Base-by-base conservation (phyloP, 92 coral and sea anemone species). In the Paragorgia papillata region DNA sequence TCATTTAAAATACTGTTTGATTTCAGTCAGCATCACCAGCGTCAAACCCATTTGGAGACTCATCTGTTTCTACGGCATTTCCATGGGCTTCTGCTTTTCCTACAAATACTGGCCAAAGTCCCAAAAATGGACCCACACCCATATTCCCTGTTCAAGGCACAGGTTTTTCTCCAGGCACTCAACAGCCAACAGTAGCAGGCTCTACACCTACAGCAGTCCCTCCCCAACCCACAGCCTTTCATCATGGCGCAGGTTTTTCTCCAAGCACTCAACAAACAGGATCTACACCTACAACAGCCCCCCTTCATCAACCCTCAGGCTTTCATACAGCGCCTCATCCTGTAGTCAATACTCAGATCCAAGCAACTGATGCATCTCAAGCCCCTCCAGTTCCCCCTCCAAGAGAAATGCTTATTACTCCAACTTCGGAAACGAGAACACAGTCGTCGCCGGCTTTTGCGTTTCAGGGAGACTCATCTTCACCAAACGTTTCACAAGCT, bases 1-100 rank as follows among this genome's bases (percentile, higher is more conserved):
- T 65, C 41, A 65, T 27, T 22, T 7, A 27, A 31, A n/a, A n/a
- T n/a, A n/a, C n/a, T n/a, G n/a, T n/a, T n/a, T 13, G 24, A 61
- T 83, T 82, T 21, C 67, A 94, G 98, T 91, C 98, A 30, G 97
- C 98, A 20, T 69, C 86, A 14, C 98, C 98, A 4, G 80, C 85
- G 9, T 60, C 88, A 9, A 84, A 90, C 75, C 80, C 85, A 46
- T 79, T 77, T 58, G 84, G 65, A 0, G 51, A 83, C 22, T 56
- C 79, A 12, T 37, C 85, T 7, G 37, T 85, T n/a, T 83, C 92
- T 9, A 41, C 60, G 13, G 69, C 86, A 3, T 88, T 94, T 19
- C 83, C 97, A 1, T 94, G 98, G 98, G 98, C 98, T 40, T 86
- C 86, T 0, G 44, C 96, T 62, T 76, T 89, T 66, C 24, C 44